phyloP scores from a whole-genome alignment of 2,888 invertebrate species.

The Elegia similella region DNA sequence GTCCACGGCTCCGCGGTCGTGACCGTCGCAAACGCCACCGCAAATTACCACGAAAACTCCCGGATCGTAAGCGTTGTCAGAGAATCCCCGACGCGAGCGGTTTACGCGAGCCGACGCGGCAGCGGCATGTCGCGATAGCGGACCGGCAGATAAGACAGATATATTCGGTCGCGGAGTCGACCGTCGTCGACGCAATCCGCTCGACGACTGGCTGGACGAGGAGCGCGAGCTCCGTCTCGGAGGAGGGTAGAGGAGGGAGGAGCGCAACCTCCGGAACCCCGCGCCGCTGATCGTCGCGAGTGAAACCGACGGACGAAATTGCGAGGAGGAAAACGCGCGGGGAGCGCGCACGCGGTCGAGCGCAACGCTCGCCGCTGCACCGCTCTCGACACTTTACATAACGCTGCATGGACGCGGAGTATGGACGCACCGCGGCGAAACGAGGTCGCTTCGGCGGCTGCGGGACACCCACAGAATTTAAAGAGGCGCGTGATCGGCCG shows the following conservation, averaged over 20 bases:
- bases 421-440: slow-evolving; percentile 51
- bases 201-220: slow-evolving; percentile 72
- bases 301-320: slow-evolving; percentile 64
- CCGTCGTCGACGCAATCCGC: slow-evolving; percentile 72
- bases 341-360: slow-evolving; percentile 71
- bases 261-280: slow-evolving; percentile 71
- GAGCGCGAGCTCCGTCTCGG: slow-evolving; percentile 46
- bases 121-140: slow-evolving; percentile 38
- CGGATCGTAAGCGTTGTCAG: slow-evolving; percentile 52
- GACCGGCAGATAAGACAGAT: slow-evolving; percentile 31
- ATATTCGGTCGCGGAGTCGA: slow-evolving; percentile 40
- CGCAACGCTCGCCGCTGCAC: slow-evolving; percentile 72
- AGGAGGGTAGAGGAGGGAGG: slow-evolving; percentile 62
- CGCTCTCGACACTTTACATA: slow-evolving; percentile 72
- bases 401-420: slow-evolving; percentile 57
- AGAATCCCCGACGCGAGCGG: slow-evolving; percentile 29
- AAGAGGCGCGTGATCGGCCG: slow-evolving; percentile 58
- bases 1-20: slow-evolving; percentile 58
- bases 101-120: slow-evolving; percentile 40
- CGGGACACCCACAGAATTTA: slow-evolving; percentile 69
- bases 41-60: slow-evolving; percentile 56
- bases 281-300: slow-evolving; percentile 55
- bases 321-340: slow-evolving; percentile 49
- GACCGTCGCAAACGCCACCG: slow-evolving; percentile 70
- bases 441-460: slow-evolving; percentile 66